These are phyloP conservation scores for Pogonocherus hispidulus DNA, from an alignment of 2,888 invertebrate genomes.

Conservation along the genomic window DNA sequence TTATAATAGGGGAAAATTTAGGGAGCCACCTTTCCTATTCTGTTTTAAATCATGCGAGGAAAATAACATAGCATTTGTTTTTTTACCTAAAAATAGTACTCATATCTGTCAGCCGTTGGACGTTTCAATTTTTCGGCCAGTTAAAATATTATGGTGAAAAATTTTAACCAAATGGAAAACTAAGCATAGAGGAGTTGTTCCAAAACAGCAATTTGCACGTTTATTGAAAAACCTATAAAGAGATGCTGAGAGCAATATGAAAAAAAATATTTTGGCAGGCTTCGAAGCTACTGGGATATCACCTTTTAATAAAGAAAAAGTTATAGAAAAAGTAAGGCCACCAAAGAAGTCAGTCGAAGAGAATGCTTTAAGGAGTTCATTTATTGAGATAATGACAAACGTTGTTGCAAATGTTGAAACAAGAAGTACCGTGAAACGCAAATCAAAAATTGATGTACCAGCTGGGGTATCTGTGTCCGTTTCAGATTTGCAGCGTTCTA, in stretches of 20 bases:
- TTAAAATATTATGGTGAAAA: background rate
- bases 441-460: background rate
- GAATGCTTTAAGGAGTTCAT: background rate
- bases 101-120: background rate
- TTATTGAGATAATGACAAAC: background rate
- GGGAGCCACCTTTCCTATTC: background rate
- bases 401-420: background rate
- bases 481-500: background rate
- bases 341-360: too few relatives aligned
- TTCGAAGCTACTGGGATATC: background rate
- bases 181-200: background rate
- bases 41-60: background rate
- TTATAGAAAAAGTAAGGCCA: background rate
- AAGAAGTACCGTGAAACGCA: background rate
- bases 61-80: conserved; percentile 4
- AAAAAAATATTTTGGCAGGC: background rate
- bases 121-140: background rate
- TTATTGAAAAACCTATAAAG: background rate
- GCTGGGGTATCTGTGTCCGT: background rate
- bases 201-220: background rate
- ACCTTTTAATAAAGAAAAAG: background rate
- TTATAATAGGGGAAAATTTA: conserved; percentile 11
- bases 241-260: background rate
- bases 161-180: background rate
- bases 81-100: background rate